Percentiles rank a stretch among this genome's conserved stretches.
Evolutionary conservation across 2,797 vertebrate species (phyloP).

Genomic region (Aphelocoma californica): DNA sequence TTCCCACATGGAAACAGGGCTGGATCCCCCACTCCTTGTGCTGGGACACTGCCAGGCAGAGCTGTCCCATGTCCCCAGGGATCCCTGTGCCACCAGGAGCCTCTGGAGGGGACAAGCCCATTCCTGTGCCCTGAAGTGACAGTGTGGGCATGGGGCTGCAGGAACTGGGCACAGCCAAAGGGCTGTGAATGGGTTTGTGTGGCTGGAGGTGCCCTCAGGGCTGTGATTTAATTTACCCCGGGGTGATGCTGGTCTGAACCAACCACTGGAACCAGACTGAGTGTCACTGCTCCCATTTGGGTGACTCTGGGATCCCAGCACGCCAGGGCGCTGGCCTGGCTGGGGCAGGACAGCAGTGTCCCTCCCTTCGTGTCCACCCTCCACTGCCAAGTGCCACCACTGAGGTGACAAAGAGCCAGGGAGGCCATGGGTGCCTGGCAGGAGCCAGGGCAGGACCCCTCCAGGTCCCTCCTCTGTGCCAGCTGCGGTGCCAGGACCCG

Average conservation of each 20-base stretch:
- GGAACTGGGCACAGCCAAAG: neutral
- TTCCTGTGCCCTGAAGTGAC: neutral
- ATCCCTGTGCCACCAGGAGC: neutral
- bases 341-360: neutral
- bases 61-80: neutral
- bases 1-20: neutral
- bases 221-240: fast-evolving
- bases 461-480: neutral
- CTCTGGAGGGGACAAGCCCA: fast-evolving
- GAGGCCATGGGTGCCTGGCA: fast-evolving
- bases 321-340: neutral
- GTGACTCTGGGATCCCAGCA: neutral
- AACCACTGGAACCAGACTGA: fast-evolving
- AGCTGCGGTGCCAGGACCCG: neutral
- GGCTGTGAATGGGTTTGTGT: fast-evolving
- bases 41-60: neutral
- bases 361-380: neutral
- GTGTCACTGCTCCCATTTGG: neutral
- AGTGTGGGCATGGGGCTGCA: neutral
- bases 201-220: neutral
- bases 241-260: neutral
- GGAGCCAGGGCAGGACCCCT: neutral
- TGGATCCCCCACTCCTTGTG: neutral
- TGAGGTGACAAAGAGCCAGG: neutral
- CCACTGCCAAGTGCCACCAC: neutral